phyloP scores from a whole-genome alignment of 2,113 vertebrate species.

The Protobothrops flavoviridis region DNA sequence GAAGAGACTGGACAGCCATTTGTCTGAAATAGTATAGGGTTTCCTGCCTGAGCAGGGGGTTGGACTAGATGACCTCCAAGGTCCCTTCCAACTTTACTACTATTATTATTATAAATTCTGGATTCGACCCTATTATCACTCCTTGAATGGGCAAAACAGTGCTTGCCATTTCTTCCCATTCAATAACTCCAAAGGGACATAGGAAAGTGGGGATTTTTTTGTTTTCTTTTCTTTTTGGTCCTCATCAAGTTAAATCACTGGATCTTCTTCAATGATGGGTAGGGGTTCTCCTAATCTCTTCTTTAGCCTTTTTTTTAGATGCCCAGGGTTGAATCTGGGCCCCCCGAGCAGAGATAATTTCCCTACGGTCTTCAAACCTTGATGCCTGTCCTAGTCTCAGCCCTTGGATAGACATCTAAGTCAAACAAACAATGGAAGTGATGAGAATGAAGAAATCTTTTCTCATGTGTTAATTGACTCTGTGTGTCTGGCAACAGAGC shows the following conservation, averaged over 20 bases:
- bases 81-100: too few relatives aligned
- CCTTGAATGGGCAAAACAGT: background rate
- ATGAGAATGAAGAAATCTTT: background rate
- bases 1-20: too few relatives aligned
- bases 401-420: background rate
- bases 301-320: background rate
- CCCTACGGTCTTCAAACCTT: background rate
- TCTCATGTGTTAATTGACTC: background rate
- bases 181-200: background rate
- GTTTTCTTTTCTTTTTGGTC: background rate
- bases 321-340: background rate
- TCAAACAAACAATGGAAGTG: background rate
- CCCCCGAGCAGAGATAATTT: too few relatives aligned
- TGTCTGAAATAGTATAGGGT: too few relatives aligned
- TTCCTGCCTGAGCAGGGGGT: too few relatives aligned
- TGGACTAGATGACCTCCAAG: too few relatives aligned
- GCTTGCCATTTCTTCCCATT: background rate
- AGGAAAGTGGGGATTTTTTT: background rate
- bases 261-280: background rate
- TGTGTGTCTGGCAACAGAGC: background rate
- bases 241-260: background rate
- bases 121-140: background rate
- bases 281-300: background rate
- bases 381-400: background rate
- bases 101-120: too few relatives aligned